Conservation (phyloP, 2,888 invertebrate species). For the Odontothrips loti region DNA sequence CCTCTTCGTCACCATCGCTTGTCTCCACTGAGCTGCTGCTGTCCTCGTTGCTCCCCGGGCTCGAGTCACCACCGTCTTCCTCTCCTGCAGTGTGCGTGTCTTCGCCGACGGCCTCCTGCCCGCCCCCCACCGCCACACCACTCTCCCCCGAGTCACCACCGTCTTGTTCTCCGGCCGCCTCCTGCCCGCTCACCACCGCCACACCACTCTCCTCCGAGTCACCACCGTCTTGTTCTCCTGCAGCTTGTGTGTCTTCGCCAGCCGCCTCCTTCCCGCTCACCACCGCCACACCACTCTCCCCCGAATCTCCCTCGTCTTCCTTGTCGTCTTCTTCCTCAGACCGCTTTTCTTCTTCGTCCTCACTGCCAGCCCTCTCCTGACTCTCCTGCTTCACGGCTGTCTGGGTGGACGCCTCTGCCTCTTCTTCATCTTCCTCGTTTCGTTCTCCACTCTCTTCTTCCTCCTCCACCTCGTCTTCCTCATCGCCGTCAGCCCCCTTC, state of each 20-base stretch:
- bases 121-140: no score
- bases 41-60: not conserved
- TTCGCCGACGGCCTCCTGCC: no score
- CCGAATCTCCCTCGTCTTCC: not conserved
- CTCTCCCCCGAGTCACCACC: not conserved
- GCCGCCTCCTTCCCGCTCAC: not conserved
- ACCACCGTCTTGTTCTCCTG: not conserved
- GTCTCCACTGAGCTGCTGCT: no score
- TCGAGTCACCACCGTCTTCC: not conserved
- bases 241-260: not conserved
- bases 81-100: not conserved
- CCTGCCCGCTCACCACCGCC: not conserved
- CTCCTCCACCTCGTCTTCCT: not conserved
- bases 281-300: not conserved
- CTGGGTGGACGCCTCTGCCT: not conserved
- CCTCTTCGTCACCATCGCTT: no score
- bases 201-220: not conserved
- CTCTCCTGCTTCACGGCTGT: not conserved
- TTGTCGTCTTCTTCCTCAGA: not conserved
- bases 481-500: not conserved
- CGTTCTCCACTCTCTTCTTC: constrained; percentile 28
- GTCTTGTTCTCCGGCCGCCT: no score
- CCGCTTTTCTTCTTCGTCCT: not conserved
- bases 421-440: not conserved
- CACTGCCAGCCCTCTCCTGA: not conserved